A percentile compares a stretch with the other conserved stretches of the same genome.
These are phyloP conservation scores for Drosophila acutilabella DNA, from an alignment of 2,888 invertebrate species.

Conservation along the genomic window DNA sequence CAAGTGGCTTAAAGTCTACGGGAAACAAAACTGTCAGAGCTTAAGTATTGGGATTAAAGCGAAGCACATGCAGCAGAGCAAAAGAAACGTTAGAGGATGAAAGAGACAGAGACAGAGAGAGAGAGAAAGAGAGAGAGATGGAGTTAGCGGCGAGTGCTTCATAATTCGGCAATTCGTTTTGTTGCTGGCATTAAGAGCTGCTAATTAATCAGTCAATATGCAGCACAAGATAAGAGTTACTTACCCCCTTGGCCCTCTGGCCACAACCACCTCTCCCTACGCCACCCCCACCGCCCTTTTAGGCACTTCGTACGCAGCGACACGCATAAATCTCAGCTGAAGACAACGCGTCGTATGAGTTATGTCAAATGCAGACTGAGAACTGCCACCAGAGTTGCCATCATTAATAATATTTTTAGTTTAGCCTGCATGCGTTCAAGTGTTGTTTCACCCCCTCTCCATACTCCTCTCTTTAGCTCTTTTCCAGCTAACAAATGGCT, in stretches of 20 bases:
- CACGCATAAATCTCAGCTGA: constrained; percentile 30
- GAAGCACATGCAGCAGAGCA: constrained; percentile 1
- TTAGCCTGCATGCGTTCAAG: constrained; percentile 34
- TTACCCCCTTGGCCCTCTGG: neutral
- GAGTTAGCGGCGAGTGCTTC: constrained; percentile 33
- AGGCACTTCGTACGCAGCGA: neutral
- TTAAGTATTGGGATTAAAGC: constrained; percentile 28
- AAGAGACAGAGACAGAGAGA: neutral
- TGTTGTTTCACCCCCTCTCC: neutral
- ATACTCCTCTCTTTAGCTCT: neutral
- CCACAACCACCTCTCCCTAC: neutral
- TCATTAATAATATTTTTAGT: constrained; percentile 77
- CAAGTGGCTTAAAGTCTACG: constrained; percentile 45
- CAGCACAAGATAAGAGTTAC: constrained; percentile 18
- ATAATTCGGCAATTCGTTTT: constrained; percentile 67
- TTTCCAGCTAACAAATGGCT: constrained; percentile 52
- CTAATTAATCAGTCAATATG: constrained; percentile 69
- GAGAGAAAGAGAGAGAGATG: neutral
- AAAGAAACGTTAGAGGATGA: neutral
- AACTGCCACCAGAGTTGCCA: constrained; percentile 56
- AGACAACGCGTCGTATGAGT: constrained; percentile 74
- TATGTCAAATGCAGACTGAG: constrained; percentile 69
- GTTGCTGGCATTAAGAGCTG: constrained; percentile 60
- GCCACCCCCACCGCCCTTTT: too few relatives aligned
- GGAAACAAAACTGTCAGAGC: constrained; percentile 14